Conservation (phyloP, 2,797 vertebrate species). For the Huso huso region DNA sequence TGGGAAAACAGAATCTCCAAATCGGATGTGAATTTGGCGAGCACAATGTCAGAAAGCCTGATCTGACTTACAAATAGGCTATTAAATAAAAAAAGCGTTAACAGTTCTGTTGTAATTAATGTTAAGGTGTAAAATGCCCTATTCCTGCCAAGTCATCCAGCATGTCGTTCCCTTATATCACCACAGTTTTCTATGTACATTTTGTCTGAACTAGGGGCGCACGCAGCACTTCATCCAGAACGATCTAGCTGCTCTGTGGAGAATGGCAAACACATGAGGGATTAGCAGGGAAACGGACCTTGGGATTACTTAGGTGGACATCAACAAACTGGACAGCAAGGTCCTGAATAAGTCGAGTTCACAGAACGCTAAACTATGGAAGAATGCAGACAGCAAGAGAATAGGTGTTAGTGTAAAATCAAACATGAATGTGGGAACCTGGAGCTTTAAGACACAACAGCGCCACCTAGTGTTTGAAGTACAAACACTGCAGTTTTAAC, state of each 20-base stretch:
- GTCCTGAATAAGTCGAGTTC: too few relatives aligned
- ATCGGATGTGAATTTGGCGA: neutral
- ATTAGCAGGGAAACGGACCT: neutral
- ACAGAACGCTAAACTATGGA: too few relatives aligned
- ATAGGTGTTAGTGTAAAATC: too few relatives aligned
- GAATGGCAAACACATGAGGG: neutral
- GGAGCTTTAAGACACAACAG: too few relatives aligned
- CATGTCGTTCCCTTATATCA: neutral
- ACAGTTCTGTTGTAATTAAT: neutral
- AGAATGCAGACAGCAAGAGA: too few relatives aligned
- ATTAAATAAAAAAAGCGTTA: neutral
- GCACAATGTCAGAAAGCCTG: neutral
- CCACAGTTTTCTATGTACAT: neutral
- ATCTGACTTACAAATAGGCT: neutral
- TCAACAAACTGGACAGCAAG: too few relatives aligned
- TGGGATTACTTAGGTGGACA: slow-evolving; percentile 8
- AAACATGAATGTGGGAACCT: too few relatives aligned
- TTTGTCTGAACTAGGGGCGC: neutral
- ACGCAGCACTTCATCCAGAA: neutral
- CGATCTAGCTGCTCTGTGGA: neutral
- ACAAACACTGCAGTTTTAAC: too few relatives aligned
- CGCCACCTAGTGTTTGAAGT: too few relatives aligned
- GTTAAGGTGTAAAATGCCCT: neutral
- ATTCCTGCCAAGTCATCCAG: neutral
- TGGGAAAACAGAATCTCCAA: slow-evolving; percentile 29